Conservation (phyloP, 2,888 invertebrate species). For the Thecophora atra region DNA sequence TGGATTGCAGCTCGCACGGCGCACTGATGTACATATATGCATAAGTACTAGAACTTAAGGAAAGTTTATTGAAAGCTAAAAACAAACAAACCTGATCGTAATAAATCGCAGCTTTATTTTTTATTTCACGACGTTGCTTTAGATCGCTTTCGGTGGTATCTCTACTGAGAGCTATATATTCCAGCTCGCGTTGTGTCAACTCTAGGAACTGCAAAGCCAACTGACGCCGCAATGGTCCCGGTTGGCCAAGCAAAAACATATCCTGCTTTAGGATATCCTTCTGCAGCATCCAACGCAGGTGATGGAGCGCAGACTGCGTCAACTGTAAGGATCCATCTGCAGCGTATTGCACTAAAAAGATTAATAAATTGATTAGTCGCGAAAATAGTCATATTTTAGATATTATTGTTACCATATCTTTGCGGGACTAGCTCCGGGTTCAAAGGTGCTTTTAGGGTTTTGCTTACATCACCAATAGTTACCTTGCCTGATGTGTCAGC, state of each 20-base stretch:
- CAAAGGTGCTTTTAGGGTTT: constrained; percentile 72
- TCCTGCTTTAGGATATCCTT: constrained; percentile 94
- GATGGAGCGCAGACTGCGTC: constrained; percentile 79
- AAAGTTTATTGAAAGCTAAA: too few species aligned
- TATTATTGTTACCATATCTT: constrained; percentile 59
- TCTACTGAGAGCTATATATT: constrained; percentile 91
- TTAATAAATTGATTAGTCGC: constrained; percentile 44
- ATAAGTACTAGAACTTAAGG: background rate
- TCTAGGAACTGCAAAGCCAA: constrained; percentile 90
- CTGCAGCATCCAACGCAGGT: constrained; percentile 95
- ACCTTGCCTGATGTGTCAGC: constrained; percentile 62
- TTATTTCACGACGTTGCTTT: constrained; percentile 94
- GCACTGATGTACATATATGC: constrained; percentile 71
- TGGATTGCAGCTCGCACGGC: constrained; percentile 90
- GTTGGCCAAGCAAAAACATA: constrained; percentile 92
- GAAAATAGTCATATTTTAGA: background rate
- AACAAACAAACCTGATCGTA: constrained; percentile 91
- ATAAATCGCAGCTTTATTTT: constrained; percentile 86
- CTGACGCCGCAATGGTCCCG: constrained; percentile 81
- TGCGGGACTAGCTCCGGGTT: constrained; percentile 84
- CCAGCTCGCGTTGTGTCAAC: constrained; percentile 87
- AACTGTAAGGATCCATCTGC: constrained; percentile 70
- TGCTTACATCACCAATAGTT: constrained; percentile 79
- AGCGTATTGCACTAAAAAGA: constrained; percentile 61
- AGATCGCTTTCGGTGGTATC: constrained; percentile 98